Conservation (phyloP, 2,113 vertebrate genomes). For the Centropus unirufus region DNA sequence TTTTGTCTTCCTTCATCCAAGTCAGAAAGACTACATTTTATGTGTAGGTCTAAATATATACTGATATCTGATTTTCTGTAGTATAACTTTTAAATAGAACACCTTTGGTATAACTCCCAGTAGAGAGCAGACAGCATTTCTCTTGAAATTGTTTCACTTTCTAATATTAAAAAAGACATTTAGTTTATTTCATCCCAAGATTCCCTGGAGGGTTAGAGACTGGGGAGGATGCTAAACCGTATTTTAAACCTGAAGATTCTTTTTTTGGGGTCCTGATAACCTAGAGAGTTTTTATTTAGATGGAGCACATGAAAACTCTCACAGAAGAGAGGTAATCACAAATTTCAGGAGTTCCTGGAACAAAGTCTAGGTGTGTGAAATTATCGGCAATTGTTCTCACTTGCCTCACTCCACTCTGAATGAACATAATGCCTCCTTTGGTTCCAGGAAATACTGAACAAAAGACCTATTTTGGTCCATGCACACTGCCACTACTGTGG, state of each 20-base stretch:
- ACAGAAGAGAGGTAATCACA: neutral
- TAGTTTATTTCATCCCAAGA: neutral
- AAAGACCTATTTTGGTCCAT: conserved; percentile 37
- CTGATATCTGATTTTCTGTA: neutral
- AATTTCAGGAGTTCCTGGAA: neutral
- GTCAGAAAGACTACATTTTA: neutral
- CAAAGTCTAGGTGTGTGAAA: conserved; percentile 7
- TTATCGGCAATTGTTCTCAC: neutral
- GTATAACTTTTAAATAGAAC: neutral
- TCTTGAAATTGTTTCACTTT: neutral
- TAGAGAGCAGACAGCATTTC: neutral
- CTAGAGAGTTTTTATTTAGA: neutral
- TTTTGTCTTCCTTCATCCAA: neutral
- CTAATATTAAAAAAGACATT: neutral
- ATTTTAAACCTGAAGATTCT: neutral
- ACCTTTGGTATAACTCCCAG: neutral
- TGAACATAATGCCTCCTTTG: neutral
- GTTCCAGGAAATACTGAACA: conserved; percentile 53
- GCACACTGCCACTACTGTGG: neutral
- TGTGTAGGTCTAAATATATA: neutral
- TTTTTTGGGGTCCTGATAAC: neutral
- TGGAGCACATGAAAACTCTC: neutral
- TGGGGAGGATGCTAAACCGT: neutral
- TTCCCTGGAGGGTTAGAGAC: neutral
- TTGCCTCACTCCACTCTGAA: neutral